These are phyloP conservation scores for Andrena camellia DNA, from an alignment of 2,888 invertebrate genomes.

Conservation along the genomic window DNA sequence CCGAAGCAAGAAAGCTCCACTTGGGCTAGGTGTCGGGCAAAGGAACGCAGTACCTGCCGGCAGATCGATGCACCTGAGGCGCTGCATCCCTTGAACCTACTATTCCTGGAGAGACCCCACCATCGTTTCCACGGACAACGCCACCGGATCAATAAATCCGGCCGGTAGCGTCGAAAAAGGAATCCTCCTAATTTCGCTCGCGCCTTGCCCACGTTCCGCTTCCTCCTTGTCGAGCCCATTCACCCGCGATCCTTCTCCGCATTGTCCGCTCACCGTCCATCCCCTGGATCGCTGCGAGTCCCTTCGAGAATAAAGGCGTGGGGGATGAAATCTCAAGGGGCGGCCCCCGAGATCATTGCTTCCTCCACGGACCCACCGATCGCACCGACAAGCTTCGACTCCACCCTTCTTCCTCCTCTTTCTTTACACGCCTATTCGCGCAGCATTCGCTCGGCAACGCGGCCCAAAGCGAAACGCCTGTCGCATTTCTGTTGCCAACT, in stretches of 20 bases:
- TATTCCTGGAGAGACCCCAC: conserved; percentile 37
- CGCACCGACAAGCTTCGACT: too few relatives aligned
- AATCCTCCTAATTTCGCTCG: conserved; percentile 26
- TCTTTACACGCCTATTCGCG: not conserved
- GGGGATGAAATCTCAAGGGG: not conserved
- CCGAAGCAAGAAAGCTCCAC: not conserved
- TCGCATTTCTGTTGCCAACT: conserved; percentile 27
- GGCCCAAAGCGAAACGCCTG: not conserved
- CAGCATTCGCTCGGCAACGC: not conserved
- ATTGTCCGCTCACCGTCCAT: not conserved
- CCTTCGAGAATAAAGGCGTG: not conserved
- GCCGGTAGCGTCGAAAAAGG: conserved; percentile 34
- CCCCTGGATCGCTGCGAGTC: not conserved
- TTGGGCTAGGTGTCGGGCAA: conserved; percentile 16
- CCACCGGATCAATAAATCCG: conserved; percentile 44
- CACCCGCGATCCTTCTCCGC: not conserved
- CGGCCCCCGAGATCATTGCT: not conserved
- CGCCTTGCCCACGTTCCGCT: not conserved
- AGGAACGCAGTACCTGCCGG: conserved; percentile 33
- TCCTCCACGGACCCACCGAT: too few relatives aligned
- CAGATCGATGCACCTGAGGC: conserved; percentile 60
- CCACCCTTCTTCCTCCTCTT: too few relatives aligned
- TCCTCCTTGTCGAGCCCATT: not conserved
- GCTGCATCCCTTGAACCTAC: conserved; percentile 55
- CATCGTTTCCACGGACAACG: conserved; percentile 41